Conservation (phyloP, 2,113 vertebrate genomes). For the Coptodon bakossiorum region DNA sequence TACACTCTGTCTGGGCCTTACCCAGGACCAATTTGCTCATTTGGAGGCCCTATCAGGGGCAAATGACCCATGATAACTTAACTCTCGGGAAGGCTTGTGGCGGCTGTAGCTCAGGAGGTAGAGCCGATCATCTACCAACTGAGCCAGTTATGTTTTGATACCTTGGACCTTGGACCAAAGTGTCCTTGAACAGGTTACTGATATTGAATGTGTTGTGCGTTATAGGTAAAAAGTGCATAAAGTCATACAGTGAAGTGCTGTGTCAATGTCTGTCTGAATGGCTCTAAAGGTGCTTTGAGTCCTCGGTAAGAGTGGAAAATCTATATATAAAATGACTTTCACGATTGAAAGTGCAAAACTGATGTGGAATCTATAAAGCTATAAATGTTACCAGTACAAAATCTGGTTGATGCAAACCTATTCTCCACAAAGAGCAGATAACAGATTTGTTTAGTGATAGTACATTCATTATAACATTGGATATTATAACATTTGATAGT, state of each 20-base stretch:
- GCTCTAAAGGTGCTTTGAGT: neutral
- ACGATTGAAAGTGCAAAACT: neutral
- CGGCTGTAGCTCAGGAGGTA: rapidly evolving
- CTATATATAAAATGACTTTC: neutral
- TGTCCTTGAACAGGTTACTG: neutral
- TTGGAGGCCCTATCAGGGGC: neutral
- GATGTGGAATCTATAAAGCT: neutral
- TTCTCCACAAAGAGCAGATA: neutral
- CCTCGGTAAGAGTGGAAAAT: neutral
- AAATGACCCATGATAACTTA: neutral
- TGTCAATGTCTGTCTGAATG: neutral
- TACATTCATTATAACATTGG: neutral
- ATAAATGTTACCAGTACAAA: neutral
- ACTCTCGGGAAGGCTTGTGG: neutral
- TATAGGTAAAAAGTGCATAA: neutral
- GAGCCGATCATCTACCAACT: neutral
- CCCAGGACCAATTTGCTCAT: neutral
- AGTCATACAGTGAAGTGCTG: neutral
- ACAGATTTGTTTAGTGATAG: neutral
- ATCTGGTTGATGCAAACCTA: rapidly evolving
- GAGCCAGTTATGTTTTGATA: neutral
- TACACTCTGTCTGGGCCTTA: neutral
- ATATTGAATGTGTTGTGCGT: neutral
- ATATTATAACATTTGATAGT: neutral
- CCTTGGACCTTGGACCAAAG: neutral